phyloP scores from a whole-genome alignment of 2,888 invertebrate genomes.

The Elysia crispata region DNA sequence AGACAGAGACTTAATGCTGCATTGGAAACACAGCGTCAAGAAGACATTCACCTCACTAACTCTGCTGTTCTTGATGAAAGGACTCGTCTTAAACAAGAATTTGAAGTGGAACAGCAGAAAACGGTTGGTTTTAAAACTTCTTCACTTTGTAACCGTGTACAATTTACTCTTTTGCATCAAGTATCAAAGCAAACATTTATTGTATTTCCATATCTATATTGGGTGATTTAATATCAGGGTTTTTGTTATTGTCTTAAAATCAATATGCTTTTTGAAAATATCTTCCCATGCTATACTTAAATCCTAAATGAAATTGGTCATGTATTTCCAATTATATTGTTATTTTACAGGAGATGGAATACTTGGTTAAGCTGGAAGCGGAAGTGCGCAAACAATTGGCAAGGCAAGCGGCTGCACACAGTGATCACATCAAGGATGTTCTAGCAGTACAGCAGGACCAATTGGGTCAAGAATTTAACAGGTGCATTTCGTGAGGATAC shows the following conservation, averaged over 20 bases:
- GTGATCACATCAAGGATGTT: slow-evolving; percentile 82
- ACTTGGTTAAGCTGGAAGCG: slow-evolving; percentile 79
- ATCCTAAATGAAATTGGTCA: too few species aligned
- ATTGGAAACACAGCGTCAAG: slow-evolving; percentile 81
- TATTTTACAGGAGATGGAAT: slow-evolving; percentile 58
- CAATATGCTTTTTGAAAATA: too few species aligned
- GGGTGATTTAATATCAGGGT: too few species aligned
- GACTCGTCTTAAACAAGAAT: slow-evolving; percentile 83
- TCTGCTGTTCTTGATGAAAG: slow-evolving; percentile 83
- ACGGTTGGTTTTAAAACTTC: slow-evolving; percentile 66
- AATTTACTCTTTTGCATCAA: too few species aligned
- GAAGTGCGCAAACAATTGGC: slow-evolving; percentile 88
- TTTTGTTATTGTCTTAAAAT: too few species aligned
- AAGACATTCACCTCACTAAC: slow-evolving; percentile 80
- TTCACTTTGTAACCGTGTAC: too few species aligned
- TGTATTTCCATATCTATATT: too few species aligned
- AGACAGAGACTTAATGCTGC: slow-evolving; percentile 82
- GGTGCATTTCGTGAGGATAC: too few species aligned
- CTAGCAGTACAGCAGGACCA: slow-evolving; percentile 82
- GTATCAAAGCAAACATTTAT: too few species aligned
- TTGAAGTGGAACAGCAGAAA: slow-evolving; percentile 85
- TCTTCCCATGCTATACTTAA: too few species aligned
- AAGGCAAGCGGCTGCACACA: slow-evolving; percentile 90
- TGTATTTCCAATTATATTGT: too few species aligned
- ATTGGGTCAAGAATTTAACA: slow-evolving; percentile 78